A percentile compares a stretch with the other conserved stretches of the same genome.
Conservation (phyloP, 2,888 invertebrate genomes). For the Chironomus tentans region DNA sequence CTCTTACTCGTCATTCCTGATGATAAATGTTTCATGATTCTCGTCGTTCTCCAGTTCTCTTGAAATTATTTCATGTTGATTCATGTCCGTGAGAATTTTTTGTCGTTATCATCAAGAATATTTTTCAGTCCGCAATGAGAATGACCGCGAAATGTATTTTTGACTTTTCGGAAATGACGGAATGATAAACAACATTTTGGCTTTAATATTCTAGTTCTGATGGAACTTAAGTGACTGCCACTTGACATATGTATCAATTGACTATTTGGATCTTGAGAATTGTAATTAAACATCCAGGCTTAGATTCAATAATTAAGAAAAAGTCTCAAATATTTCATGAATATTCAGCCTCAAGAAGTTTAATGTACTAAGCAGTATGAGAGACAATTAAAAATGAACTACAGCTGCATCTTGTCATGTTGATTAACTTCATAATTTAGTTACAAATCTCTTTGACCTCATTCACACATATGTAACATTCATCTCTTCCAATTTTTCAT, state of each 20-base stretch:
- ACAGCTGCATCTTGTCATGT: not conserved
- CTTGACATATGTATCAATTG: too few relatives aligned
- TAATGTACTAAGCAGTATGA: not conserved
- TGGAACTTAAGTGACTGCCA: too few relatives aligned
- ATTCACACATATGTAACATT: not conserved
- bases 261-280: too few relatives aligned
- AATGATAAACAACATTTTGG: too few relatives aligned
- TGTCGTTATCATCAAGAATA: not conserved
- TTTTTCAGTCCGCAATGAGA: not conserved
- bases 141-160: not conserved
- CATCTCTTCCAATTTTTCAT: not conserved
- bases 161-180: too few relatives aligned
- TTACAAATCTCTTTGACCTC: not conserved
- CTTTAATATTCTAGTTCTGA: too few relatives aligned
- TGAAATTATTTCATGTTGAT: not conserved
- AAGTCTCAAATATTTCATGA: too few relatives aligned
- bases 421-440: not conserved
- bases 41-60: too few relatives aligned
- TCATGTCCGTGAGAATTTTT: not conserved
- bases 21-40: not conserved
- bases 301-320: too few relatives aligned
- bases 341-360: too few relatives aligned
- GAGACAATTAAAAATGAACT: not conserved
- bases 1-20: not conserved
- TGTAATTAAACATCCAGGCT: too few relatives aligned